These are phyloP conservation scores for Ctenicera cuprea DNA, from an alignment of 2,888 invertebrate genomes.

Conservation along the genomic window DNA sequence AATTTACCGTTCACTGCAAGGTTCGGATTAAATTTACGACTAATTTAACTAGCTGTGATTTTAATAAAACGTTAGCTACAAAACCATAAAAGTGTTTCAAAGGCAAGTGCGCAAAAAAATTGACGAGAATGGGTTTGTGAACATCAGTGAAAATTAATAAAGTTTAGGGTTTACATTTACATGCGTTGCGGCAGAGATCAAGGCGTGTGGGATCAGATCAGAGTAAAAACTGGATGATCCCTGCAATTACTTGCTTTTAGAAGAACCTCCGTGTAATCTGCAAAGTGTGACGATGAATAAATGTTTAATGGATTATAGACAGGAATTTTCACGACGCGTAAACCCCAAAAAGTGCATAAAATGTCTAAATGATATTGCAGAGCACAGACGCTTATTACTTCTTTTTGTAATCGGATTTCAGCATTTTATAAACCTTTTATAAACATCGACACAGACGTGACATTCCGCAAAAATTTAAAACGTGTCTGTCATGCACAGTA, in stretches of 20 bases:
- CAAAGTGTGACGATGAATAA: conserved; percentile 48
- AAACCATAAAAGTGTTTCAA: not conserved
- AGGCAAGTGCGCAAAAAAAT: too few species aligned
- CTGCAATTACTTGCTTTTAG: conserved; percentile 47
- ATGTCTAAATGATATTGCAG: conserved; percentile 23
- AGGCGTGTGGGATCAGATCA: conserved; percentile 36
- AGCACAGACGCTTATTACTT: not conserved
- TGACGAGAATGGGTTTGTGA: too few species aligned
- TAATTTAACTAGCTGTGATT: too few species aligned
- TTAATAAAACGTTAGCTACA: too few species aligned
- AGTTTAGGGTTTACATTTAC: conserved; percentile 17
- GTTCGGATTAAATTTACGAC: too few species aligned
- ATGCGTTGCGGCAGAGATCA: conserved; percentile 23
- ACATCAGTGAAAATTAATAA: not conserved
- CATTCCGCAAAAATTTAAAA: too few species aligned
- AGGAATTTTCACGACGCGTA: conserved; percentile 4
- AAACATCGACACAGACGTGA: too few species aligned
- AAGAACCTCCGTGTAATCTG: conserved; percentile 46
- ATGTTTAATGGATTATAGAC: conserved; percentile 42
- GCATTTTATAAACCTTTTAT: too few species aligned
- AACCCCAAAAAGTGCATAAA: conserved; percentile 28
- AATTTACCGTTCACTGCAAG: too few species aligned
- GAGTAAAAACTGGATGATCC: conserved; percentile 51
- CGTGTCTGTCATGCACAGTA: too few species aligned
- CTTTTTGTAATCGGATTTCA: not conserved